Conservation (phyloP, 1,140 invertebrate species). For the Pemphigus obesinymphae region DNA sequence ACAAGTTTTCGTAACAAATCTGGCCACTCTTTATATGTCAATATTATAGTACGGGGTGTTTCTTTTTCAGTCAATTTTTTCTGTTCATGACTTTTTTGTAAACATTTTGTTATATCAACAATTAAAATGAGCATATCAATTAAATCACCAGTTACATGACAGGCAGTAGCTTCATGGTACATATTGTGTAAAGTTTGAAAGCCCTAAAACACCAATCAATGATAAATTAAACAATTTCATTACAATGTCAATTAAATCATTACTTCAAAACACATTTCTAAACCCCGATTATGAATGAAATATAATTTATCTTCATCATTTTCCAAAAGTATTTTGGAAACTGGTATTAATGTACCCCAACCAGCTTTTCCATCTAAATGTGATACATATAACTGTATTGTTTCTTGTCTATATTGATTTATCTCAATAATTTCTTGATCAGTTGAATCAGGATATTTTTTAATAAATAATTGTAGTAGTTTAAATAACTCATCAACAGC, state of each 20-base stretch:
- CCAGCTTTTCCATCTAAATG: conserved; percentile 74
- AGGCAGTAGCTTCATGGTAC: conserved; percentile 89
- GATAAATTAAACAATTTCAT: neutral
- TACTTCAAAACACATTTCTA: conserved; percentile 81
- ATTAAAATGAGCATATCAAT: conserved; percentile 76
- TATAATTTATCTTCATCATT: conserved; percentile 82
- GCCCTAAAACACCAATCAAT: conserved; percentile 56
- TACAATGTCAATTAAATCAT: conserved; percentile 45
- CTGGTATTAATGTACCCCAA: conserved; percentile 85
- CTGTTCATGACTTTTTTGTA: conserved; percentile 60
- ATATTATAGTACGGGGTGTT: conserved; percentile 48
- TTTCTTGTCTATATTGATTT: conserved; percentile 72
- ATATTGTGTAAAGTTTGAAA: conserved; percentile 86
- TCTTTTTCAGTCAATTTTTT: conserved; percentile 61
- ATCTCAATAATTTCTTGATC: conserved; percentile 75
- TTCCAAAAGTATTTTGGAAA: conserved; percentile 79
- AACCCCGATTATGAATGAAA: conserved; percentile 80
- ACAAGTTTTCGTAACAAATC: conserved; percentile 78
- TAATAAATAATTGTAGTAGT: conserved; percentile 77
- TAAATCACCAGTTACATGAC: conserved; percentile 77
- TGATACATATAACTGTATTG: conserved; percentile 74
- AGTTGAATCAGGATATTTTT: conserved; percentile 67
- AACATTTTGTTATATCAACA: conserved; percentile 65
- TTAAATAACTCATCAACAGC: conserved; percentile 88
- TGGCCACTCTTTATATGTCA: conserved; percentile 73